Conservation (phyloP, 2,888 invertebrate genomes). For the Acrocyrtus sp. region DNA sequence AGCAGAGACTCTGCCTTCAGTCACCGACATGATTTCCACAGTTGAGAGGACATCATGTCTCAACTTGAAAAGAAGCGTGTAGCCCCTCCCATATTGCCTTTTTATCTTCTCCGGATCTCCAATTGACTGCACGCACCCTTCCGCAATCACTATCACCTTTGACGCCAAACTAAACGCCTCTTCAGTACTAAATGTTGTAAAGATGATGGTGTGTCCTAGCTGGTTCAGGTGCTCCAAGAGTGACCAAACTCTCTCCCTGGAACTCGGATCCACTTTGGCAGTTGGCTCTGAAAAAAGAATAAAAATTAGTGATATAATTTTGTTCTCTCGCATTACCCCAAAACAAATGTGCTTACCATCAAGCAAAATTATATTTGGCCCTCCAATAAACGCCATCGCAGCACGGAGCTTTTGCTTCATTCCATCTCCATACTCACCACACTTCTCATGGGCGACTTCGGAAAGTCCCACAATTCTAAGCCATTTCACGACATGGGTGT, state of each 20-base stretch:
- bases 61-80: constrained; percentile 44
- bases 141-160: constrained; percentile 44
- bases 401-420: constrained; percentile 46
- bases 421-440: constrained; percentile 36
- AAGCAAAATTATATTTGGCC: constrained; percentile 45
- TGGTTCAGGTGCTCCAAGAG: constrained; percentile 47
- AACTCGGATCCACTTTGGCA: constrained; percentile 8
- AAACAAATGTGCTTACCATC: constrained; percentile 42
- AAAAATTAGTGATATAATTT: not conserved
- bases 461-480: constrained; percentile 47
- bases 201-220: constrained; percentile 48
- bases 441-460: constrained; percentile 39
- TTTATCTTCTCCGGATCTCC: constrained; percentile 46
- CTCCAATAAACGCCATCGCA: constrained; percentile 58
- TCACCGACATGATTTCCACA: constrained; percentile 38
- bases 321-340: not conserved
- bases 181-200: constrained; percentile 50
- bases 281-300: constrained; percentile 16
- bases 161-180: constrained; percentile 46
- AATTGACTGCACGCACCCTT: constrained; percentile 54
- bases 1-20: constrained; percentile 37
- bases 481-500: constrained; percentile 56
- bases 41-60: constrained; percentile 43
- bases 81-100: constrained; percentile 48
- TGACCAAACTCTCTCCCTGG: constrained; percentile 51